Evolutionary conservation across 1,140 invertebrate species (phyloP).

Genomic region (Mactra quadrangularis): DNA sequence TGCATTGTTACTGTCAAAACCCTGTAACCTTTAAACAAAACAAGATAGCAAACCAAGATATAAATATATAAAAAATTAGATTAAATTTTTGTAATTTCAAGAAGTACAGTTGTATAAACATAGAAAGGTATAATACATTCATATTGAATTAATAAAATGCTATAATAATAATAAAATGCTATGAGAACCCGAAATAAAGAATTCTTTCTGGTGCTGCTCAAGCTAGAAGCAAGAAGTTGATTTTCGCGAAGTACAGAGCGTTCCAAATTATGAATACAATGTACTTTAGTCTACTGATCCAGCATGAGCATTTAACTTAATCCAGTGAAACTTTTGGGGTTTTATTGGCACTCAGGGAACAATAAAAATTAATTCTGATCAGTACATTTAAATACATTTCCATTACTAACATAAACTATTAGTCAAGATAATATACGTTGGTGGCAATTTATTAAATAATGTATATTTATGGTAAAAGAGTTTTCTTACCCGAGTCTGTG

Average conservation of each 20-base stretch:
- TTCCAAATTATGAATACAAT: no score
- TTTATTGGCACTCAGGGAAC: background rate
- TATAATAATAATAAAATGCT: no score
- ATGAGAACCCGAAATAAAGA: background rate
- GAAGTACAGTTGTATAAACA: background rate
- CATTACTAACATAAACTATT: no score
- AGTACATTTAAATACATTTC: background rate
- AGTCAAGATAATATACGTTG: background rate
- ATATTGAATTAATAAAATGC: background rate
- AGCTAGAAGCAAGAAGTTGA: background rate
- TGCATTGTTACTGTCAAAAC: conserved; percentile 38
- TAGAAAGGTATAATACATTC: background rate
- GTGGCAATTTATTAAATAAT: background rate
- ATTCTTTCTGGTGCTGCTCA: background rate
- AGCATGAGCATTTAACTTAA: background rate
- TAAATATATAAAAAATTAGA: background rate
- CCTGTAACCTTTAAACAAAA: conserved; percentile 31
- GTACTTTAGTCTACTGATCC: no score
- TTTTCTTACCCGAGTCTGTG: conserved; percentile 18
- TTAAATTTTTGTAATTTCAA: background rate
- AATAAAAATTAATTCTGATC: background rate
- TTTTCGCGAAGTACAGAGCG: no score
- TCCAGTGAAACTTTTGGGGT: background rate
- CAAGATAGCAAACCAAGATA: background rate
- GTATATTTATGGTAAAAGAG: no score